Evolutionary conservation across 2,888 invertebrate species (phyloP).

Genomic region (Bruchidius siliquastri): DNA sequence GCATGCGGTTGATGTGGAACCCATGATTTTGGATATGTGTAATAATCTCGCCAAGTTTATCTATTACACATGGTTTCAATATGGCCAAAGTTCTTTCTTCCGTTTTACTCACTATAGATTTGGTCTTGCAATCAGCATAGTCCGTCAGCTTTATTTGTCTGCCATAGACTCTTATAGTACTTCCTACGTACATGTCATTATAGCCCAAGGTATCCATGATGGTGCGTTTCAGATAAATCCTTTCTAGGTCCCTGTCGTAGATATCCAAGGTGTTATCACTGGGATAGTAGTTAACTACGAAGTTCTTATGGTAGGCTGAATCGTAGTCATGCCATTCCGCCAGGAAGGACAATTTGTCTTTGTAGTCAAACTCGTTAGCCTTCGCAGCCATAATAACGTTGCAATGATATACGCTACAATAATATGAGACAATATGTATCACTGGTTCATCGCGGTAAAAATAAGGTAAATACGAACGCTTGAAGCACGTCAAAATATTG

Average conservation of each 20-base stretch:
- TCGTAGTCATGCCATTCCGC: conserved; percentile 87
- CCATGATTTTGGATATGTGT: conserved; percentile 57
- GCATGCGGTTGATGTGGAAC: conserved; percentile 52
- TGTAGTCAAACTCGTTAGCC: conserved; percentile 45
- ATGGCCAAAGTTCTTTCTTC: conserved; percentile 72
- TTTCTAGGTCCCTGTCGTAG: conserved; percentile 39
- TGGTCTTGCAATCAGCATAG: conserved; percentile 68
- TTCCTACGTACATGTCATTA: conserved; percentile 67
- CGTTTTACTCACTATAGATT: conserved; percentile 57
- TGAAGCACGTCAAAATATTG: background rate
- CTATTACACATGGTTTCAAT: conserved; percentile 68
- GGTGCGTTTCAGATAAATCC: conserved; percentile 56
- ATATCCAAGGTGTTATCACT: conserved; percentile 77
- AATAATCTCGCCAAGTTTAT: conserved; percentile 70
- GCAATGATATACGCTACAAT: background rate
- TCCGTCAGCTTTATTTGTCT: conserved; percentile 63
- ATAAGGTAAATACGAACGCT: background rate
- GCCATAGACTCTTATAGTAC: conserved; percentile 64
- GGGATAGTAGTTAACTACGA: conserved; percentile 72
- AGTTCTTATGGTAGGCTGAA: conserved; percentile 67
- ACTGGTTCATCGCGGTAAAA: background rate
- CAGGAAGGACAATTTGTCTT: conserved; percentile 58
- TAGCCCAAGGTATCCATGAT: conserved; percentile 61
- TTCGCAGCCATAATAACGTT: background rate
- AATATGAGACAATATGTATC: background rate